Base-by-base conservation (phyloP, 2,888 invertebrate genomes). In the Nomada ferruginata region DNA sequence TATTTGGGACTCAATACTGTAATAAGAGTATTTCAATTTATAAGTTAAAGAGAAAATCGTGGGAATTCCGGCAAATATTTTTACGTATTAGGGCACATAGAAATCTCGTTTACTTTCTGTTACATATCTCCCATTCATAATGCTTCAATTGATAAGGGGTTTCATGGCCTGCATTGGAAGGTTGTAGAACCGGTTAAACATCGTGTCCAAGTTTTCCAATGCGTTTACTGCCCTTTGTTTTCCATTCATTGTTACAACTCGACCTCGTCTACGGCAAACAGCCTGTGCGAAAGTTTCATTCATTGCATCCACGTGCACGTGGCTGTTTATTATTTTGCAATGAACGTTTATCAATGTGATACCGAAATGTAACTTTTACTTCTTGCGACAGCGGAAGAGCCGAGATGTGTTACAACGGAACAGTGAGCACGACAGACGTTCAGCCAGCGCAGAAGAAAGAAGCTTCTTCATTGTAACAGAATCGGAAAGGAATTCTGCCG, bases 271-370 rank as follows among this genome's bases (percentile, higher is more conserved):
- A 23, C 20, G 9, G 13, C 2, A 63, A 63, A 47, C 20, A 23
- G 20, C 44, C 23, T 3, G 15, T 7, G 15, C 9, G n/a, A 11
- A 44, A 9, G n/a, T n/a, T 23, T 26, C 26, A 4, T 20, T 44
- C 10, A n/a, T 20, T 20, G 63, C 47, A 23, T 23, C 10, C 47
- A 15, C 10, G 47, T 63, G 2, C 11, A 15, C 20, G 2, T 26
- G 26, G n/a, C 26, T 23, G 10, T 26, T 64, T 50, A 52, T 13
- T 29, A 29, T 59, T 69, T 59, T 23, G n/a, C 18, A 60, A 70
- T 60, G 20, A 9, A 4, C 15, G 23, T 69, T 59, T 26, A 47
- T 47, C 11, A n/a, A 50, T n/a, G 44, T 18, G 15, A 42, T 20
- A 53, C 1, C 10, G 36, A 20, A 36, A 42, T 42, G 53, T 55